Percentiles rank a stretch among this genome's conserved stretches.
phyloP scores from a whole-genome alignment of 2,888 invertebrate species.

The Hymenopus coronatus region DNA sequence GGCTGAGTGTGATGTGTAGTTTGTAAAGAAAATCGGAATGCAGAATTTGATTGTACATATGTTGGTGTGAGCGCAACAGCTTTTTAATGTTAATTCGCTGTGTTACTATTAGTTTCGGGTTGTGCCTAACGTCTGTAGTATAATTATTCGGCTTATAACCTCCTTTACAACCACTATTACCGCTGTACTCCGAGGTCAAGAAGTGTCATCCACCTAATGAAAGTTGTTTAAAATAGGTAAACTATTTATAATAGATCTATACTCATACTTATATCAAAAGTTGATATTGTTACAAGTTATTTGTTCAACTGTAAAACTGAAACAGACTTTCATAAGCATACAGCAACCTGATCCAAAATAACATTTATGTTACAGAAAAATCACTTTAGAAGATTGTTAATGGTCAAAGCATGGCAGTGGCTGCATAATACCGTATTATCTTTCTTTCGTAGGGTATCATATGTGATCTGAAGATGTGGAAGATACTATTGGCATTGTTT shows the following conservation, averaged over 20 bases:
- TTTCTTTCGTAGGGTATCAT: background rate
- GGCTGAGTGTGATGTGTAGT: background rate
- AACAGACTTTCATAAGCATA: background rate
- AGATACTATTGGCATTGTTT: background rate
- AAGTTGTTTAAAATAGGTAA: background rate
- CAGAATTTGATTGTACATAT: background rate
- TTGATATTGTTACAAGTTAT: background rate
- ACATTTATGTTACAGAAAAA: background rate
- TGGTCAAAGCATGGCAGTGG: background rate
- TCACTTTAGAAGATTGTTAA: background rate
- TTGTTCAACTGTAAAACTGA: background rate
- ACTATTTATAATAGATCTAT: background rate
- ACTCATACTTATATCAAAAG: too few relatives aligned
- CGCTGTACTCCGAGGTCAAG: too few relatives aligned
- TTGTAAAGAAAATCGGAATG: background rate
- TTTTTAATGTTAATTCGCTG: background rate
- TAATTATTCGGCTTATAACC: background rate
- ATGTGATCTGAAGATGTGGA: slow-evolving; percentile 2
- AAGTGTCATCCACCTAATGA: too few relatives aligned
- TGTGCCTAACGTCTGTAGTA: too few relatives aligned
- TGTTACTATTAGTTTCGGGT: too few relatives aligned
- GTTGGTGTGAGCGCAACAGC: background rate
- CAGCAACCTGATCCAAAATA: too few relatives aligned
- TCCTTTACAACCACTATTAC: background rate
- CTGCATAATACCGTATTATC: background rate